A percentile compares a stretch with the other conserved stretches of the same genome.
phyloP scores from a whole-genome alignment of 2,797 vertebrate genomes.

The Galagoides demidoff region DNA sequence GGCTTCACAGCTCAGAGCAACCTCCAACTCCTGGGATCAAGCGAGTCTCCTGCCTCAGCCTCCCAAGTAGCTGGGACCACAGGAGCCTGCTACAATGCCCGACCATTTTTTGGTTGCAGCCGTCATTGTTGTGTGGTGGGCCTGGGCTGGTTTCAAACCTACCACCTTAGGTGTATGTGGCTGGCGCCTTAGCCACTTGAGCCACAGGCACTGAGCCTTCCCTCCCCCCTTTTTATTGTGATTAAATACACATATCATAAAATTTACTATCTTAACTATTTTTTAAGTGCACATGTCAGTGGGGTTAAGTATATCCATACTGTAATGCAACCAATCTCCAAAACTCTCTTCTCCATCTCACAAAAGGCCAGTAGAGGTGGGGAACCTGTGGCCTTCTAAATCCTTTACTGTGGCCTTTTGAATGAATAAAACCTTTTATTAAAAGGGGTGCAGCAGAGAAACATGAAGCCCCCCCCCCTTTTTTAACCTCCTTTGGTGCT shows the following conservation, averaged over 20 bases:
- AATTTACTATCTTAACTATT: background rate
- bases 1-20: no score
- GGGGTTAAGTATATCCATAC: background rate
- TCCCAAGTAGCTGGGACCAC: no score
- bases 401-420: background rate
- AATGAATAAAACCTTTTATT: background rate
- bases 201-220: no score
- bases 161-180: no score
- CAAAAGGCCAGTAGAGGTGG: background rate
- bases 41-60: no score
- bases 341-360: background rate
- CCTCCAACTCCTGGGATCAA: no score
- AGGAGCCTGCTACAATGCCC: no score
- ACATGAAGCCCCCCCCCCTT: background rate
- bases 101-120: no score
- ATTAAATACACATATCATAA: background rate
- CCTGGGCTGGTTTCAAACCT: no score
- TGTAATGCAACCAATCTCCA: background rate
- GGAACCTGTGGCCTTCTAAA: background rate
- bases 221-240: background rate
- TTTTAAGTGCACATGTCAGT: background rate
- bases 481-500: background rate
- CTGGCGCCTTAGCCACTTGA: no score
- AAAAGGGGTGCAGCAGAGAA: background rate
- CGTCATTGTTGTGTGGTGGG: no score